Evolutionary conservation across 2,113 vertebrate genomes (phyloP).

Genomic region (Heterochromis multidens): DNA sequence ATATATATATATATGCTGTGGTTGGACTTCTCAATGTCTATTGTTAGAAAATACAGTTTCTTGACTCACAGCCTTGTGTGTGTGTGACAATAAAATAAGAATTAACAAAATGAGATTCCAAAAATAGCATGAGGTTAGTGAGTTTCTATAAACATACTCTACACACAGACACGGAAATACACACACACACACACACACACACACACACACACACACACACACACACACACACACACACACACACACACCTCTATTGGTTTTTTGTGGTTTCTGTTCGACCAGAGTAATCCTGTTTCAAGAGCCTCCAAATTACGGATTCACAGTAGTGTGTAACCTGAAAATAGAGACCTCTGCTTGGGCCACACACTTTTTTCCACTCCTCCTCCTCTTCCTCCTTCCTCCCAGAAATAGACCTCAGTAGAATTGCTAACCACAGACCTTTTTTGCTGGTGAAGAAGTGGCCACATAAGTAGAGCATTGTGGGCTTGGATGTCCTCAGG

Average conservation of each 20-base stretch:
- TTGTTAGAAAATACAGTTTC: conserved; percentile 7
- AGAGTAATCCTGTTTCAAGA: conserved; percentile 27
- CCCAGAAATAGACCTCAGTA: conserved; percentile 50
- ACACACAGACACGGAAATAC: neutral
- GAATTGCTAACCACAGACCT: conserved; percentile 16
- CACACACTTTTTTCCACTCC: conserved; percentile 48
- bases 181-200: neutral
- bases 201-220: neutral
- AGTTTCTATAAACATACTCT: conserved; percentile 42
- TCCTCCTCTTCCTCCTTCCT: conserved; percentile 18
- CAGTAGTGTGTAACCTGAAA: conserved; percentile 41
- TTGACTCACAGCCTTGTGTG: neutral
- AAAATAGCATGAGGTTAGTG: conserved; percentile 43
- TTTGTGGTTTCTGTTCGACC: conserved; percentile 34
- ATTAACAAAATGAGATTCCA: conserved; percentile 14
- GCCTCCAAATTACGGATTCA: conserved; percentile 41
- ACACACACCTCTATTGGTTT: conserved; percentile 31
- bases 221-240: neutral
- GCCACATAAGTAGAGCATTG: conserved; percentile 46
- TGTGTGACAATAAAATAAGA: conserved; percentile 7
- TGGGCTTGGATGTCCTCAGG: conserved; percentile 48
- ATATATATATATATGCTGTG: neutral
- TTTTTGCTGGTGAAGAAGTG: conserved; percentile 23
- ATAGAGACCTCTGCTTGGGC: conserved; percentile 33
- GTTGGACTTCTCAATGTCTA: conserved; percentile 3